These are phyloP conservation scores for Crax fasciolata DNA, from an alignment of 2,797 vertebrate species.

Conservation along the genomic window DNA sequence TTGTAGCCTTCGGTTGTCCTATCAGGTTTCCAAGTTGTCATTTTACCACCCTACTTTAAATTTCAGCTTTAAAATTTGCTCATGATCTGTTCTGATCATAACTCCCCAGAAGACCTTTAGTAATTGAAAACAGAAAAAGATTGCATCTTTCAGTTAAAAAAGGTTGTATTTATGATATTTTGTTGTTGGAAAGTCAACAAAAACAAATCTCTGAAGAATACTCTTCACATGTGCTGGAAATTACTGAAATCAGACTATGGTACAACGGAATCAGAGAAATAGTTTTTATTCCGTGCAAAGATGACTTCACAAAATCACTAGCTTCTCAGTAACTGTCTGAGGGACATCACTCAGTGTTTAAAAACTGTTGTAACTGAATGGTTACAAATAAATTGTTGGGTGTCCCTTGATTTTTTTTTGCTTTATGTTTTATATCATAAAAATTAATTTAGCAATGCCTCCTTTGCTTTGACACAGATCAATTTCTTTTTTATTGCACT, in stretches of 20 bases:
- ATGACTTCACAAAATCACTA: constrained; percentile 24
- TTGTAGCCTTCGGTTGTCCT: neutral
- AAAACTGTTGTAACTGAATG: neutral
- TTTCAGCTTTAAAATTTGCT: neutral
- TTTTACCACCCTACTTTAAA: neutral
- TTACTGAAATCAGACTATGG: neutral
- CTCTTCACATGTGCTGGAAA: neutral
- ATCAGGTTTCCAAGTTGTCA: neutral
- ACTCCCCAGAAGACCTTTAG: neutral
- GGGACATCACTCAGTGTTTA: neutral
- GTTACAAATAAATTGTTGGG: neutral
- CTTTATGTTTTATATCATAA: neutral
- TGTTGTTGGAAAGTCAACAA: constrained; percentile 12
- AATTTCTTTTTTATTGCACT: neutral
- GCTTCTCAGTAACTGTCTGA: neutral
- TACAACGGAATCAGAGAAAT: neutral
- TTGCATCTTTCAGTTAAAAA: neutral
- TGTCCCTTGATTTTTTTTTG: neutral
- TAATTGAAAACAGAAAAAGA: constrained; percentile 2
- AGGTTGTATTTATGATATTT: neutral
- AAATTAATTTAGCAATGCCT: constrained; percentile 39
- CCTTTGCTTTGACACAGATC: neutral
- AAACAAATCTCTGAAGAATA: constrained; percentile 11
- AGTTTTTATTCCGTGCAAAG: neutral
- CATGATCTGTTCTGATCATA: neutral